Percentiles rank a stretch among this genome's conserved stretches.
Conservation (phyloP, 1,140 invertebrate species). For the Cyclina sinensis region DNA sequence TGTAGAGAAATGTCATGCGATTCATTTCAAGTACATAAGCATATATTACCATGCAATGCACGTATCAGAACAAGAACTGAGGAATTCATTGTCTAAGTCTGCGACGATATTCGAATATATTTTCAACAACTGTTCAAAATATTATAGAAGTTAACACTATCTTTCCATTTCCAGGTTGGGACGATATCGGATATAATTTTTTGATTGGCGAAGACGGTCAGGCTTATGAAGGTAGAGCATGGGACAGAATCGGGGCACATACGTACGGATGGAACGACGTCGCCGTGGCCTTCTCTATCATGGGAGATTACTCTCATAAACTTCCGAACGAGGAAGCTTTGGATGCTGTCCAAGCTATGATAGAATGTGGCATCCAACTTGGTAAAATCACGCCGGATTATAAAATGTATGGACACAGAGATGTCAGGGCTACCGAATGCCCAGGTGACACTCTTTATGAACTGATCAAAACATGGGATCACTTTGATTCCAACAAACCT, state of each 20-base stretch:
- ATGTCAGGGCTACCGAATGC: slow-evolving; percentile 73
- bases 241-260: slow-evolving; percentile 70
- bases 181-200: slow-evolving; percentile 77
- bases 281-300: slow-evolving; percentile 91
- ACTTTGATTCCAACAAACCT: slow-evolving; percentile 73
- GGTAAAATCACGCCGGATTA: slow-evolving; percentile 72
- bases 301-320: slow-evolving; percentile 87
- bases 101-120: too few relatives aligned
- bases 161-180: slow-evolving; percentile 60
- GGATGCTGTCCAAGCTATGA: slow-evolving; percentile 70
- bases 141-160: too few relatives aligned
- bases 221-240: slow-evolving; percentile 72
- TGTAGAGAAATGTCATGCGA: too few relatives aligned
- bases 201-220: slow-evolving; percentile 72
- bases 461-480: slow-evolving; percentile 88
- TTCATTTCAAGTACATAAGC: too few relatives aligned
- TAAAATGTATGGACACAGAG: slow-evolving; percentile 75
- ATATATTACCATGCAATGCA: too few relatives aligned
- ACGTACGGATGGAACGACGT: slow-evolving; percentile 68
- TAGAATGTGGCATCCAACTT: slow-evolving; percentile 71
- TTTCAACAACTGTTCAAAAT: too few relatives aligned
- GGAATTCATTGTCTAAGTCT: too few relatives aligned
- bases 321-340: slow-evolving; percentile 72
- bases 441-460: slow-evolving; percentile 86
- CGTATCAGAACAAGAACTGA: too few relatives aligned